phyloP scores from a whole-genome alignment of 2,113 vertebrate species.

The Cryptoleucopteryx plumbea region DNA sequence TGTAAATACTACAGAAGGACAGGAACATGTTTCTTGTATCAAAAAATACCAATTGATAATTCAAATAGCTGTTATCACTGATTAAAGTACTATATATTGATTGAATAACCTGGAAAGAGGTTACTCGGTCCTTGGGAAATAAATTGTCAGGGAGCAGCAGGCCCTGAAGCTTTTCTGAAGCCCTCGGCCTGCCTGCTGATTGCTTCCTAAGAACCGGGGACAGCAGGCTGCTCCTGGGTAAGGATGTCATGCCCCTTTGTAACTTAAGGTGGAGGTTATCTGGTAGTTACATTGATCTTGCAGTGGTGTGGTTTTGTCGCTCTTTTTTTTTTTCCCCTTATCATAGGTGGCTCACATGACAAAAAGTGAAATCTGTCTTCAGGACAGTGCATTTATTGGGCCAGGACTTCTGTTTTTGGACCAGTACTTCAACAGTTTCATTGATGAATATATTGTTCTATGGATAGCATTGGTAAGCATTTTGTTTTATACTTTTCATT shows the following conservation, averaged over 20 bases:
- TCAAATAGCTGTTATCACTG: neutral
- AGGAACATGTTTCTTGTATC: neutral
- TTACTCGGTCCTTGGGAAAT: neutral
- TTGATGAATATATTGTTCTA: constrained; percentile 90
- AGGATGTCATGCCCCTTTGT: neutral
- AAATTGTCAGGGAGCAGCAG: neutral
- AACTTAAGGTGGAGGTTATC: neutral
- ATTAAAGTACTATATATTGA: neutral
- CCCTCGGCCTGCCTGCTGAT: neutral
- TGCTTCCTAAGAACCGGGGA: neutral
- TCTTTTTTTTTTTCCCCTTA: neutral
- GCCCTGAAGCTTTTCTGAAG: neutral
- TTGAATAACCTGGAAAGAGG: neutral
- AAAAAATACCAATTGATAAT: neutral
- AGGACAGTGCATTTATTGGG: constrained; percentile 92
- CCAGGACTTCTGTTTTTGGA: constrained; percentile 94
- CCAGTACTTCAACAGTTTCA: constrained; percentile 95
- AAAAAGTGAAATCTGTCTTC: constrained; percentile 91
- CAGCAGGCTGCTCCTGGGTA: neutral
- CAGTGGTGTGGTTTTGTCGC: neutral
- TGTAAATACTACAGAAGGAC: neutral
- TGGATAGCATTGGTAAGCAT: constrained; percentile 89
- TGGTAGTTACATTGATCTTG: neutral
- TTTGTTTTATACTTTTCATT: neutral
- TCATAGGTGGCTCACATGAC: constrained; percentile 93